These are phyloP conservation scores for Gobius niger DNA, from an alignment of 2,113 vertebrate genomes.

Conservation along the genomic window DNA sequence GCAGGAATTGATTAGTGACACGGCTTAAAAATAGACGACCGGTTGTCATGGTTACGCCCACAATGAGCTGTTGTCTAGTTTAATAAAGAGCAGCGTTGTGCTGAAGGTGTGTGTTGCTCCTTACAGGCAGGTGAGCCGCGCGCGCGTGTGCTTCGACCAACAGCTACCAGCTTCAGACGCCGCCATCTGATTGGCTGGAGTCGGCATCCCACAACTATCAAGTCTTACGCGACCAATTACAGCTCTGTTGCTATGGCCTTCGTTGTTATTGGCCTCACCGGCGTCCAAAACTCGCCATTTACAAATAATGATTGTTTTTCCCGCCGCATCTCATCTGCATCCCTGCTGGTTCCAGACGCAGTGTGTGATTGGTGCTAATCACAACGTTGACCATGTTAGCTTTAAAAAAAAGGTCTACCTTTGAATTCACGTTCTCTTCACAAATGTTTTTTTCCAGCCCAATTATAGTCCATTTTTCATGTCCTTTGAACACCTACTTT, in stretches of 20 bases:
- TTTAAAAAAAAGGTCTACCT: neutral
- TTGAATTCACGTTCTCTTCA: neutral
- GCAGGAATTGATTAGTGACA: constrained; percentile 83
- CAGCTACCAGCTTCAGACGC: constrained; percentile 36
- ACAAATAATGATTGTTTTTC: constrained; percentile 66
- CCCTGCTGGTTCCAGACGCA: constrained; percentile 17
- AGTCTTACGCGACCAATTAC: constrained; percentile 61
- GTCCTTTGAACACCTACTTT: neutral
- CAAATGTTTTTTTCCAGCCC: neutral
- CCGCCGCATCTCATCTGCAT: constrained; percentile 50
- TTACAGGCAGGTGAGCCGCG: constrained; percentile 46
- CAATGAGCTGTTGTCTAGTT: constrained; percentile 83
- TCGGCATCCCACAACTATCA: constrained; percentile 50
- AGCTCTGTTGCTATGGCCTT: constrained; percentile 74
- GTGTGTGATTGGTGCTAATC: neutral
- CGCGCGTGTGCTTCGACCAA: constrained; percentile 48
- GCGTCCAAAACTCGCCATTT: constrained; percentile 68
- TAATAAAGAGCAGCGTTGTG: constrained; percentile 75
- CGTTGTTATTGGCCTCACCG: constrained; percentile 73
- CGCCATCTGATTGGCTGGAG: constrained; percentile 38
- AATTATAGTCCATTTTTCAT: neutral
- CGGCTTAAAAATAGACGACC: constrained; percentile 81
- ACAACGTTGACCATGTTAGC: neutral
- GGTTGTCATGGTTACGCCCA: constrained; percentile 81
- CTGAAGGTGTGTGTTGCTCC: constrained; percentile 46